A percentile compares a stretch with the other conserved stretches of the same genome.
Conservation (phyloP, 37 sponge, comb jelly and placozoan species). For the Ianthella basta region DNA sequence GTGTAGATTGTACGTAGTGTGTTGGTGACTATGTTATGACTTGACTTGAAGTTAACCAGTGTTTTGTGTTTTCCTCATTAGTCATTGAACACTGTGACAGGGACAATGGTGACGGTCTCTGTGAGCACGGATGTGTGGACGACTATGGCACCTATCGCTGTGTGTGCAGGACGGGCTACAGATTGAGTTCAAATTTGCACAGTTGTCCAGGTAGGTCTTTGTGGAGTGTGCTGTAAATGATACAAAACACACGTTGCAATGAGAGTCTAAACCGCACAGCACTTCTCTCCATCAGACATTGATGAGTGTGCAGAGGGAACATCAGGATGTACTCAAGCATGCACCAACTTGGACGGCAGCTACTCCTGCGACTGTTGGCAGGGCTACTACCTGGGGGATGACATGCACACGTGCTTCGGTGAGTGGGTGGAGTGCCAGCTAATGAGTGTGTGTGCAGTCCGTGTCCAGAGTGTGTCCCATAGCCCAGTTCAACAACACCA, state of each 20-base stretch:
- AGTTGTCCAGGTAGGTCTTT: slow-evolving; percentile 23
- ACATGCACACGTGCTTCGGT: neutral
- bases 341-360: neutral
- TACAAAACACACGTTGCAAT: neutral
- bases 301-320: neutral
- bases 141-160: slow-evolving; percentile 7
- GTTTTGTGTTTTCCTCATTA: neutral
- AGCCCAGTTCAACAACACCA: too few relatives aligned
- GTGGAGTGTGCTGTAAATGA: neutral
- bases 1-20: too few relatives aligned
- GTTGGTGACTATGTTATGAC: too few relatives aligned
- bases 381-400: neutral
- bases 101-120: neutral
- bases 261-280: neutral
- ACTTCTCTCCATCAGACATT: neutral
- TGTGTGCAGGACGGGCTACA: slow-evolving; percentile 7
- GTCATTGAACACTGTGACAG: slow-evolving; percentile 23
- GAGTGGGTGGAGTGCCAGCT: neutral
- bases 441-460: too few relatives aligned
- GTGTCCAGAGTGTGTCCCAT: too few relatives aligned
- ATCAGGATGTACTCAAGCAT: neutral
- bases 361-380: neutral
- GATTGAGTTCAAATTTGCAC: neutral
- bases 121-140: neutral
- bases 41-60: too few relatives aligned